These are phyloP conservation scores for Galaxea fascicularis DNA, from an alignment of 92 coral and sea anemone species.

Conservation along the genomic window DNA sequence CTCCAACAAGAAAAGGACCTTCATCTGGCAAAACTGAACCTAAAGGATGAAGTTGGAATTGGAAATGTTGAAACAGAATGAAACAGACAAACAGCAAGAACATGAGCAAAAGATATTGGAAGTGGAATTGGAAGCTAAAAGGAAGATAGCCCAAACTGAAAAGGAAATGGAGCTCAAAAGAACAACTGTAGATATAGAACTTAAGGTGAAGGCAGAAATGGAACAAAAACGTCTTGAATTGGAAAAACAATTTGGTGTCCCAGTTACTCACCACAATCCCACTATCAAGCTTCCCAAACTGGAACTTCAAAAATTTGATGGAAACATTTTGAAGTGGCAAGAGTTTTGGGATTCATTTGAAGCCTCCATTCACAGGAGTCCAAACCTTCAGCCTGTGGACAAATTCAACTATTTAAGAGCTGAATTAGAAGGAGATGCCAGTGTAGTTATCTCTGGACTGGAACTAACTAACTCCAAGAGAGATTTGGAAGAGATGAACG, in stretches of 20 bases:
- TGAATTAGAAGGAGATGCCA: slow-evolving; percentile 30
- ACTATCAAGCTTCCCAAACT: slow-evolving; percentile 44
- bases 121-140: slow-evolving; percentile 13
- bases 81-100: neutral
- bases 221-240: slow-evolving; percentile 11
- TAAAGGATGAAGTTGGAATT: neutral
- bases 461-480: slow-evolving; percentile 43
- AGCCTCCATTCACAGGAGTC: slow-evolving; percentile 44
- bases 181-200: neutral
- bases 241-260: neutral
- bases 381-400: slow-evolving; percentile 41
- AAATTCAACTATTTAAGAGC: slow-evolving; percentile 50
- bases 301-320: slow-evolving; percentile 38
- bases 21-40: slow-evolving; percentile 16
- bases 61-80: slow-evolving; percentile 12
- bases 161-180: slow-evolving; percentile 1
- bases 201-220: slow-evolving; percentile 5
- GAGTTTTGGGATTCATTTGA: slow-evolving; percentile 52
- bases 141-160: slow-evolving; percentile 8
- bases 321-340: slow-evolving; percentile 48
- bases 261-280: slow-evolving; percentile 13
- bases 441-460: slow-evolving; percentile 38
- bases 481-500: slow-evolving; percentile 48
- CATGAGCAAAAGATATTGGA: slow-evolving; percentile 3
- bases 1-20: slow-evolving; percentile 19